Evolutionary conservation across 2,113 vertebrate genomes (phyloP).

Genomic region (Oxygymnocypris stewartii): DNA sequence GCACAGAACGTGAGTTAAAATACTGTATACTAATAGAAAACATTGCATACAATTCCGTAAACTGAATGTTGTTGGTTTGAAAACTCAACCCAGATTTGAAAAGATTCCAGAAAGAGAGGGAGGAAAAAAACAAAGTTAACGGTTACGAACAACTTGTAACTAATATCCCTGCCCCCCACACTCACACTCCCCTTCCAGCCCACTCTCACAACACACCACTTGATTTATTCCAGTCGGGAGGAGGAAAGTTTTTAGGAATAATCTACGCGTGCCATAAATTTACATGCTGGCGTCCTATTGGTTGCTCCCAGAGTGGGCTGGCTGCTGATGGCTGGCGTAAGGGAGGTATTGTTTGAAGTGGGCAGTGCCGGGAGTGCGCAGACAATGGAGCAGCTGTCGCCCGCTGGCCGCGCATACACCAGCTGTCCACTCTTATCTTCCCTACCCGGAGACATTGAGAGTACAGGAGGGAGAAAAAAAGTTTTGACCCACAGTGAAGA

Average conservation of each 20-base stretch:
- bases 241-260: slow-evolving; percentile 84
- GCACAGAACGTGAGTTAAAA: slow-evolving; percentile 89
- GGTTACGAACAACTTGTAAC: slow-evolving; percentile 72
- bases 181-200: slow-evolving; percentile 46
- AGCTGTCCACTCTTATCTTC: slow-evolving; percentile 99
- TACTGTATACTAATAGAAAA: background rate
- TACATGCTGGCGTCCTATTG: slow-evolving; percentile 83
- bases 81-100: background rate
- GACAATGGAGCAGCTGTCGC: slow-evolving; percentile 99
- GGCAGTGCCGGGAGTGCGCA: slow-evolving; percentile 88
- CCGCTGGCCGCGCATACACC: slow-evolving; percentile 96
- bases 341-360: slow-evolving; percentile 92
- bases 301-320: slow-evolving; percentile 69
- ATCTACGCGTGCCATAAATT: slow-evolving; percentile 96
- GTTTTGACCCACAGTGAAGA: slow-evolving; percentile 94
- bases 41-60: background rate
- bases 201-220: slow-evolving; percentile 68
- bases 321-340: slow-evolving; percentile 78
- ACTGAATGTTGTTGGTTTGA: background rate
- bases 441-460: slow-evolving; percentile 93
- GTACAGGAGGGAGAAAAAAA: slow-evolving; percentile 80
- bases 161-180: slow-evolving; percentile 72
- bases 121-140: slow-evolving; percentile 43
- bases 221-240: slow-evolving; percentile 82
- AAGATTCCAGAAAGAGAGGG: background rate